Evolutionary conservation across 1,140 invertebrate genomes (phyloP).

Genomic region (Ylistrum balloti): DNA sequence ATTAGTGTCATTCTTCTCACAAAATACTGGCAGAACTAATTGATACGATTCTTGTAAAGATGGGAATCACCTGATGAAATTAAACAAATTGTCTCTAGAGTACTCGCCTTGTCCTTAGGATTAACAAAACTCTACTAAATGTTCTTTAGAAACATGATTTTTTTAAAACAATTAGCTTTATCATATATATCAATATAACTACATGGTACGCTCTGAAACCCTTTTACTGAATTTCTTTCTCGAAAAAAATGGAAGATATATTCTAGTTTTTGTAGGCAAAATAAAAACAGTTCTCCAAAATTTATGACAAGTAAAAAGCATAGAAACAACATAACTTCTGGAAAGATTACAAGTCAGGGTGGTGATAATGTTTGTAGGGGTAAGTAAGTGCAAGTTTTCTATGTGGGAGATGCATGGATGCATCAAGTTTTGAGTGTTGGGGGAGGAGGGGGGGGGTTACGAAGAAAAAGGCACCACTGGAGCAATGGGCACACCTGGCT

Average conservation of each 20-base stretch:
- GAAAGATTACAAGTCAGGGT: neutral
- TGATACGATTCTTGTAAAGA: neutral
- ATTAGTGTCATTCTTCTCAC: neutral
- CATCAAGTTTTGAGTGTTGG: neutral
- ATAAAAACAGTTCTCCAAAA: neutral
- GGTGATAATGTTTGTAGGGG: neutral
- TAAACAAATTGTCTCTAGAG: neutral
- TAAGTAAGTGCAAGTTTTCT: neutral
- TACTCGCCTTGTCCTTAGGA: neutral
- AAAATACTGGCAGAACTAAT: conserved; percentile 2
- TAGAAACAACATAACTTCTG: neutral
- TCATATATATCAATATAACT: too few relatives aligned
- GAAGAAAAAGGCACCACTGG: neutral
- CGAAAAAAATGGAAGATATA: too few relatives aligned
- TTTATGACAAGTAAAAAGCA: neutral
- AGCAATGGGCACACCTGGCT: neutral
- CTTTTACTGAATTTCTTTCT: too few relatives aligned
- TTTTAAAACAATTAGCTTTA: neutral
- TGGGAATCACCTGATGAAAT: neutral
- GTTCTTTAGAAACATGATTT: neutral
- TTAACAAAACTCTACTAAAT: neutral
- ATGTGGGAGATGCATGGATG: neutral
- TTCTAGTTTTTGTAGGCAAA: too few relatives aligned
- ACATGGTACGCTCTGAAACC: too few relatives aligned
- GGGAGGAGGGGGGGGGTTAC: neutral